Evolutionary conservation across 2,797 vertebrate species (phyloP), one percentile per base, ranked within the genome.

Genomic region (Luscinia megarhynchos): DNA sequence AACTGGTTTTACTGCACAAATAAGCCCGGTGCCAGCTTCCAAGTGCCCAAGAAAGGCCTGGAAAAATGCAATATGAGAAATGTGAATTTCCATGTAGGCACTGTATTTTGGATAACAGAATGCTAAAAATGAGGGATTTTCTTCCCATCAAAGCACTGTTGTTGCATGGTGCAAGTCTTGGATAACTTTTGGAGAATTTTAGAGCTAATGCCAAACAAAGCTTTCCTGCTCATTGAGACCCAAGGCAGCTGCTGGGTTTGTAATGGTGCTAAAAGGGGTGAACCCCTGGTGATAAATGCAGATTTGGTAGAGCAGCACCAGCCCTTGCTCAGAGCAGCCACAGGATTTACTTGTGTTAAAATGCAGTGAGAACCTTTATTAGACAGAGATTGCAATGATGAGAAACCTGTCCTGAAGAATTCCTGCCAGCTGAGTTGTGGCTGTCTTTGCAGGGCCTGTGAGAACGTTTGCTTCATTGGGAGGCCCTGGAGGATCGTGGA

Each of bases 401-500:
- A 66, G 61, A 67, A 61, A 27, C 53, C 20, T 4, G 10, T 21
- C 59, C 63, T 13, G 4, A 7, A 22, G 18, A 43, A 63, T 4
- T 67, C 9, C 61, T 26, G 27, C 12, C 22, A 69, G 51, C 43
- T 9, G 48, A 57, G 58, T 1, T 36, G 6, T 3, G 22, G 6
- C 2, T 29, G 26, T 51, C 10, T 29, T 58, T 29, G 66, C 96
- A 98, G 98, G 79, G 93, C 94, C 69, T 92, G 91, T 0, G 97
- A 97, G 53, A 95, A 46, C 0, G 26, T 98, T 85, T 98, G 97
- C 63, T 99, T 99, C 95, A 32, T 99, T 6, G 98, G 98, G 95
- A 98, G 99, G 11, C 99, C 99, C 0, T 99, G 99, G 99, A 98
- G 99, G 58, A 97, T 98, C 9, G 99, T 99, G 75, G 99, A 99